Evolutionary conservation across 2,888 invertebrate species (phyloP), one percentile per base, ranked within the genome.

Genomic region (Nemotelus nigrinus): DNA sequence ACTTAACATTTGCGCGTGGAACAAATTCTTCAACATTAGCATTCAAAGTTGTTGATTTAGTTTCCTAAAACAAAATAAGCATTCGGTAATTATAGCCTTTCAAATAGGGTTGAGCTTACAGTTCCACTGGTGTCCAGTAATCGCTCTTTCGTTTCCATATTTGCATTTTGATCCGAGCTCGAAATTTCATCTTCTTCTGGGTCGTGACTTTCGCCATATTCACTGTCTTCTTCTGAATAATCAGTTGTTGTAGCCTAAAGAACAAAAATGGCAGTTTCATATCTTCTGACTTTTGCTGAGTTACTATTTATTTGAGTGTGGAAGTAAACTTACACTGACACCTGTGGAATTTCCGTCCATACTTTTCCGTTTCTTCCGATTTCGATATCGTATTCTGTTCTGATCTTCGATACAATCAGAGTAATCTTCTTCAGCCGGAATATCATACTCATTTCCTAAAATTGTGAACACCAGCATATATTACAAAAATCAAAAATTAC

Each of bases 1-100:
- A 75, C 65, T 80, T 78, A 8, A 50, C 10, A 5, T 43, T 55
- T 8, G 7, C 55, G 53, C 77, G 65, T 43, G 80, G 80, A n/a
- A 80, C 68, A 72, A 80, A 80, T 76, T 81, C 81, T 57, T 80
- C 72, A 44, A 79, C 80, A 74, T 81, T 77, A 44, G 78, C 76
- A 60, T 80, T 81, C 39, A 81, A 75, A 43, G 71, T 78, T 70
- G 76, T 65, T 68, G 55, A 55, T 58, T 77, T 78, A 43, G n/a
- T 7, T 71, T 79, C 80, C 79, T 80, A 45, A 57, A 41, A 6
- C n/a, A 48, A 43, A 63, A 48, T 44, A 75, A 47, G 50, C 48
- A 60, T 55, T 72, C 10, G 2, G 4, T 41, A 5, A 10, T 43
- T 57, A 58, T 58, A 45, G 43, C 1, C 60, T 60, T 50, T 68